Evolutionary conservation across 2,888 invertebrate species (phyloP).

Genomic region (Thera obeliscata): DNA sequence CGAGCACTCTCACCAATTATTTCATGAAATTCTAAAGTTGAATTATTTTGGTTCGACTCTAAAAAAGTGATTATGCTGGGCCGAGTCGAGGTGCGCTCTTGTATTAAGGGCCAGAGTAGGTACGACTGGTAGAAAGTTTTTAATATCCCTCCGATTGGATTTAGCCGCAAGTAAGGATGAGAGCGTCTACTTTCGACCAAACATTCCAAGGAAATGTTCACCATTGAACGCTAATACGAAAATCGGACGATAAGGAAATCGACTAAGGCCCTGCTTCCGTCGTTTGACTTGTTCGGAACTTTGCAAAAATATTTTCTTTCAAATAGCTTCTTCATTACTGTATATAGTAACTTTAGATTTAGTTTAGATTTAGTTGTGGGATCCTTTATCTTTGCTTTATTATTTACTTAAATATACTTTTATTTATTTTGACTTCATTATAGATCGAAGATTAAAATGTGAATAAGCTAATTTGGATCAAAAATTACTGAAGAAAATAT

Average conservation of each 20-base stretch:
- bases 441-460: too few species aligned
- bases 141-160: conserved; percentile 83
- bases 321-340: conserved; percentile 18
- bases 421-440: too few species aligned
- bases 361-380: too few species aligned
- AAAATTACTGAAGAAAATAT: too few species aligned
- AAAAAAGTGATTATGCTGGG: conserved; percentile 59
- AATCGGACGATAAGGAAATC: conserved; percentile 69
- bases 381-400: too few species aligned
- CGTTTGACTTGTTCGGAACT: conserved; percentile 43
- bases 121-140: conserved; percentile 73
- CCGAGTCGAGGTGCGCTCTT: conserved; percentile 56
- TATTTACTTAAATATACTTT: too few species aligned
- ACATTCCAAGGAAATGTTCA: conserved; percentile 41
- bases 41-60: conserved; percentile 61
- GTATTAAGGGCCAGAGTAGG: conserved; percentile 62
- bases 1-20: background rate
- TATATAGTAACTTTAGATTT: background rate
- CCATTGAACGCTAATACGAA: conserved; percentile 71
- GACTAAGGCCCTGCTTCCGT: conserved; percentile 53
- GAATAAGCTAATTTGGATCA: too few species aligned
- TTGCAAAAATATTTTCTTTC: conserved; percentile 32
- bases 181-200: conserved; percentile 45
- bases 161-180: conserved; percentile 67
- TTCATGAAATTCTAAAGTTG: conserved; percentile 48